A percentile compares a stretch with the other conserved stretches of the same genome.
These are phyloP conservation scores for Tetrapedia diversipes DNA, from an alignment of 2,888 invertebrate genomes.

Conservation along the genomic window DNA sequence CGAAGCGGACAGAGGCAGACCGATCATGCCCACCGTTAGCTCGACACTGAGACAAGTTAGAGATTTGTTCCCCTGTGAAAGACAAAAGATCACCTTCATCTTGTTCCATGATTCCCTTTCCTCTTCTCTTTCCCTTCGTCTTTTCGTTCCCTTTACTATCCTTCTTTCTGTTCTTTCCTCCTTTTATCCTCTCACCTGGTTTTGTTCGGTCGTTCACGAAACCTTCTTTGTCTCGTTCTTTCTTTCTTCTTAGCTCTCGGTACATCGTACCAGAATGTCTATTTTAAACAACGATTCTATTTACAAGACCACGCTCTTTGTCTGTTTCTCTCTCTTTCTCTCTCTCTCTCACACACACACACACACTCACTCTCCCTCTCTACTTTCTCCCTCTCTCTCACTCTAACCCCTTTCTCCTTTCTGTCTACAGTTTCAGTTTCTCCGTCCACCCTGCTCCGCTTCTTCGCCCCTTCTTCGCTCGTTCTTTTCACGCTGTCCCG, in stretches of 20 bases:
- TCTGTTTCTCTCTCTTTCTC: neutral
- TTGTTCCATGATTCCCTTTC: slow-evolving; percentile 60
- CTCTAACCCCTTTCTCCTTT: neutral
- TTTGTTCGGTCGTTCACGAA: slow-evolving; percentile 14
- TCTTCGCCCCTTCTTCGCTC: neutral
- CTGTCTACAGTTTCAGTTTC: neutral
- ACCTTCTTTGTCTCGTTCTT: neutral
- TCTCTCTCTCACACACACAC: no score
- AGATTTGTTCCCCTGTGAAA: slow-evolving; percentile 40
- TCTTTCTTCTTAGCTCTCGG: neutral
- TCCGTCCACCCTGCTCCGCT: neutral
- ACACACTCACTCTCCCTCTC: neutral
- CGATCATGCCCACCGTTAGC: neutral
- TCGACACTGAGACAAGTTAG: slow-evolving; percentile 34
- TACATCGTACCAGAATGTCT: slow-evolving; percentile 34
- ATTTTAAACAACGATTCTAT: slow-evolving; percentile 51
- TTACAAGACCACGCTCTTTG: slow-evolving; percentile 20
- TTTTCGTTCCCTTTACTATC: neutral
- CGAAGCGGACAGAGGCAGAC: slow-evolving; percentile 11
- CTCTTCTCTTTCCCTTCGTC: neutral
- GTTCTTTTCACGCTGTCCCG: slow-evolving; percentile 13
- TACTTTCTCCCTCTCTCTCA: neutral
- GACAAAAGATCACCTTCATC: slow-evolving; percentile 58
- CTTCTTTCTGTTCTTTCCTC: neutral
- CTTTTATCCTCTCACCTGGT: no score